These are phyloP conservation scores for Hylaea fasciaria DNA, from an alignment of 2,888 invertebrate genomes.

Conservation along the genomic window DNA sequence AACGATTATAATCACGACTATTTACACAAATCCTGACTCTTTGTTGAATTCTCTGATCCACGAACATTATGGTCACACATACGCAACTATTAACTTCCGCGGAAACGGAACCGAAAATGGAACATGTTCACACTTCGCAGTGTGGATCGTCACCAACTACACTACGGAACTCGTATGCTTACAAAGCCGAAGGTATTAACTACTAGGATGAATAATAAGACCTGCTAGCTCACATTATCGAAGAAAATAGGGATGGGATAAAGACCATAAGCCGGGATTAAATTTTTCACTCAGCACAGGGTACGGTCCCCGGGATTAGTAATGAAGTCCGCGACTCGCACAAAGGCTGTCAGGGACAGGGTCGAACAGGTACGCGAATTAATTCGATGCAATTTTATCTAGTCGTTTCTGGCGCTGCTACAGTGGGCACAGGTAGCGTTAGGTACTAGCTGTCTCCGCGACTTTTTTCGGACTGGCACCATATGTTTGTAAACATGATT, in stretches of 20 bases:
- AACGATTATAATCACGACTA: no score
- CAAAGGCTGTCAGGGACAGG: conserved; percentile 75
- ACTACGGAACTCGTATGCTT: neutral
- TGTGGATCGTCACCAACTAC: no score
- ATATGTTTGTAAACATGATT: no score
- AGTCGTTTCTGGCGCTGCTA: conserved; percentile 48
- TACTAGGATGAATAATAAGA: neutral
- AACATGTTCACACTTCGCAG: no score
- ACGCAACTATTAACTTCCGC: no score
- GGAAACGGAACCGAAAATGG: no score
- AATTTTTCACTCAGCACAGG: conserved; percentile 14
- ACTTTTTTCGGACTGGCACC: neutral
- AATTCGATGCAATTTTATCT: conserved; percentile 74
- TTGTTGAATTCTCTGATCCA: no score
- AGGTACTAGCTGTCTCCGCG: no score
- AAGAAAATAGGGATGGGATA: conserved; percentile 15
- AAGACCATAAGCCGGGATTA: conserved; percentile 6
- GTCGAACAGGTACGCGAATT: conserved; percentile 70
- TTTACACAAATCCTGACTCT: no score
- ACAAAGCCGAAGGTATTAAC: neutral
- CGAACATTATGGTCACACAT: no score
- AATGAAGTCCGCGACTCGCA: conserved; percentile 62
- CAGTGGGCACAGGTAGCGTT: conserved; percentile 42
- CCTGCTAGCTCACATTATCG: conserved; percentile 11
- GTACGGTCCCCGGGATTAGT: conserved; percentile 38